Percentiles rank a stretch among this genome's conserved stretches.
Conservation (phyloP, 2,888 invertebrate genomes). For the Endomychus coccineus region DNA sequence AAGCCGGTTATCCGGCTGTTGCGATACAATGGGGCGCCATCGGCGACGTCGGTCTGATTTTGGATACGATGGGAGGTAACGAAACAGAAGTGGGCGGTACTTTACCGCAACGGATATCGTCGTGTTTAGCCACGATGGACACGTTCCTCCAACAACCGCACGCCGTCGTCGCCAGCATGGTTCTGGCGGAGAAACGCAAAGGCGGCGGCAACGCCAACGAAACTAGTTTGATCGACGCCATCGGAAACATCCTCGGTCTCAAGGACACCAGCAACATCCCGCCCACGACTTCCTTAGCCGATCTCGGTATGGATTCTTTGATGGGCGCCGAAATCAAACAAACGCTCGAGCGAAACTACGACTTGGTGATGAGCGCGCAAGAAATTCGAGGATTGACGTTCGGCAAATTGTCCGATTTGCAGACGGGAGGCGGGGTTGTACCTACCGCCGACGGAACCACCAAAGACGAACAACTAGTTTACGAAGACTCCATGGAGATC, state of each 20-base stretch:
- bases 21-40: slow-evolving; percentile 99
- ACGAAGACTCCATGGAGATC: slow-evolving; percentile 51
- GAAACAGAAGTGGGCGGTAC: slow-evolving; percentile 93
- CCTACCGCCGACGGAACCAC: slow-evolving; percentile 26
- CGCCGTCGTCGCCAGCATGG: slow-evolving; percentile 74
- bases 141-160: slow-evolving; percentile 83
- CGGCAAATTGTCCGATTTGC: slow-evolving; percentile 59
- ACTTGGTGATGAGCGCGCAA: slow-evolving; percentile 81
- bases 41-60: slow-evolving; percentile 90
- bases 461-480: slow-evolving; percentile 49
- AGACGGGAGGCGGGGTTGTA: slow-evolving; percentile 30
- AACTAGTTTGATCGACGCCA: slow-evolving; percentile 63
- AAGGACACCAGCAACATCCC: slow-evolving; percentile 78
- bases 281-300: slow-evolving; percentile 72
- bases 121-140: slow-evolving; percentile 85
- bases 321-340: slow-evolving; percentile 99
- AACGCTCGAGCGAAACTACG: slow-evolving; percentile 86
- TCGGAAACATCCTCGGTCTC: slow-evolving; percentile 84
- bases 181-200: slow-evolving; percentile 78
- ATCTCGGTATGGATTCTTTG: slow-evolving; percentile 95
- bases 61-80: slow-evolving; percentile 84
- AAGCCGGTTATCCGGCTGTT: slow-evolving; percentile 72
- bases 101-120: slow-evolving; percentile 90
- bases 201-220: slow-evolving; percentile 50
- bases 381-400: slow-evolving; percentile 84